Percentiles rank a stretch among this genome's conserved stretches.
Evolutionary conservation across 1,140 invertebrate genomes (phyloP).

Genomic region (Uloborus diversus): DNA sequence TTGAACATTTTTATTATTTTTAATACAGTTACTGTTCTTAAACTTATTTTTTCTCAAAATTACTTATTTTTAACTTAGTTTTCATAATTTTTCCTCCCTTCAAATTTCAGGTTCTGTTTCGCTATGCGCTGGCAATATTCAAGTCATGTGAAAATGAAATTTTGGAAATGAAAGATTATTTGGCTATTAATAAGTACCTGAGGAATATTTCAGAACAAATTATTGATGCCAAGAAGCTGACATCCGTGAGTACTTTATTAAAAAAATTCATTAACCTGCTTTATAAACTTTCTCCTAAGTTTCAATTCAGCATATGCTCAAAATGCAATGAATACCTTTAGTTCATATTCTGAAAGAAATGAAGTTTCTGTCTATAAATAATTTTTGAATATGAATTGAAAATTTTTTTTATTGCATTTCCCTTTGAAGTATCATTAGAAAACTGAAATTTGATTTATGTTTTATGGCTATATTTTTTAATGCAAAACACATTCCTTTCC

Average conservation of each 20-base stretch:
- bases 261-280: background rate
- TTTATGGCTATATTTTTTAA: too few relatives aligned
- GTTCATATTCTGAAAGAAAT: too few relatives aligned
- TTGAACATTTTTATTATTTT: too few relatives aligned
- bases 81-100: background rate
- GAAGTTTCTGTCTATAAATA: too few relatives aligned
- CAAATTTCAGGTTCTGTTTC: conserved; percentile 68
- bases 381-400: too few relatives aligned
- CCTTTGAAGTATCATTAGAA: too few relatives aligned
- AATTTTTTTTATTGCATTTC: too few relatives aligned
- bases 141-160: conserved; percentile 69
- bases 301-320: too few relatives aligned
- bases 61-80: conserved; percentile 1
- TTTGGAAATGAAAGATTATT: conserved; percentile 63
- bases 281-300: background rate
- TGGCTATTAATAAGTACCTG: conserved; percentile 66
- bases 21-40: background rate
- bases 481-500: too few relatives aligned
- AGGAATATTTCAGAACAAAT: conserved; percentile 65
- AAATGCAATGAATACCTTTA: too few relatives aligned
- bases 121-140: conserved; percentile 70
- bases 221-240: conserved; percentile 63
- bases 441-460: too few relatives aligned
- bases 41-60: background rate
- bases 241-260: conserved; percentile 36